Evolutionary conservation across 2,888 invertebrate species (phyloP), one percentile per base, ranked within the genome.

Genomic region (Pseudoips prasinana): DNA sequence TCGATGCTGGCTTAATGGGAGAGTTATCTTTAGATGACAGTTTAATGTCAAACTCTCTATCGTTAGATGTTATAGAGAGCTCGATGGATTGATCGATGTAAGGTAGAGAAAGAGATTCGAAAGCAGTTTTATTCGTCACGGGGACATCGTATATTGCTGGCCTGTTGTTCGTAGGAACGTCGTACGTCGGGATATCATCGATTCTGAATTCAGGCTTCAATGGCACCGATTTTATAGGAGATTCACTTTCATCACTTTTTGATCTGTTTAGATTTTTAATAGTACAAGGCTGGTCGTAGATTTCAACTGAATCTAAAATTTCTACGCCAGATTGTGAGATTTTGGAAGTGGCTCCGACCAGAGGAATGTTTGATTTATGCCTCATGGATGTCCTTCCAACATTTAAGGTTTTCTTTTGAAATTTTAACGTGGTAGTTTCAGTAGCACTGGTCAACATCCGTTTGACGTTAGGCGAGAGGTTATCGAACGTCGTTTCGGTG

Each of bases 401-500:
- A 29, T 67, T 75, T 0, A 61, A 25, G 1, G 72, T 65, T 73
- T 79, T 87, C 72, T 83, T 86, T 56, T 85, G 88, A 39, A 81
- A 73, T 51, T 85, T 87, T 45, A 78, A 69, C 41, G 78, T 76
- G 23, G 80, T 83, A 1, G 79, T 73, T 45, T 84, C 84, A 1
- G 77, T 66, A 6, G 91, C 90, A 67, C 91, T 85, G 2, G 91
- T 90, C 43, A 92, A 82, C 78, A 92, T 91, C 46, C 92, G 80
- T 65, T 91, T 91, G 2, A 92, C 92, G 58, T 90, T 91, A 2
- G 91, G 91, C 8, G 92, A 92, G 7, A 92, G 76, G 59, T 90
- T 89, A 33, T 89, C 89, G 60, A 92, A 91, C 25, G 85, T 64
- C 1, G 73, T 58, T 33, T 84, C 64, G 57, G 64, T 22, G 18